phyloP scores from a whole-genome alignment of 2,113 vertebrate genomes.

The Notiomystis cincta region DNA sequence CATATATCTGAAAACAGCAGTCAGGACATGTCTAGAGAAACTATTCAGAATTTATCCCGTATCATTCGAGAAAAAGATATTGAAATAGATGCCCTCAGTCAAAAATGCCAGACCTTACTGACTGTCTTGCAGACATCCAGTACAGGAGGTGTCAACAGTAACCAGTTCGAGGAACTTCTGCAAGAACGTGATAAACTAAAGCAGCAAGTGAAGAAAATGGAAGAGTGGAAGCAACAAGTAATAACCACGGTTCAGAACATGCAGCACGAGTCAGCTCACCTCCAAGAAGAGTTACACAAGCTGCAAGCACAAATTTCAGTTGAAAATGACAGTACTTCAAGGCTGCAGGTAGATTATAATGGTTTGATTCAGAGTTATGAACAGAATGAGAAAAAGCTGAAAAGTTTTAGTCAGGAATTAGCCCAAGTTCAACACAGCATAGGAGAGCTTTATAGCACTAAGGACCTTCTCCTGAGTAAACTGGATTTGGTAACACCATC shows the following conservation, averaged over 20 bases:
- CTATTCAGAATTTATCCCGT: slow-evolving; percentile 94
- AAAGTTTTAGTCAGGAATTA: slow-evolving; percentile 84
- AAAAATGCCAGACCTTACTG: slow-evolving; percentile 94
- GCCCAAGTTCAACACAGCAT: slow-evolving; percentile 90
- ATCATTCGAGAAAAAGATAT: slow-evolving; percentile 98
- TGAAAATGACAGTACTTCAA: slow-evolving; percentile 86
- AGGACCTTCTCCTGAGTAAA: slow-evolving; percentile 86
- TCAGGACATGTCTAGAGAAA: slow-evolving; percentile 96
- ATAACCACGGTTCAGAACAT: slow-evolving; percentile 97
- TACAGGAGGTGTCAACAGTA: slow-evolving; percentile 86
- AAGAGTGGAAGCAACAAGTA: slow-evolving; percentile 98
- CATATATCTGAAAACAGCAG: slow-evolving; percentile 82
- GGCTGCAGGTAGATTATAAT: slow-evolving; percentile 88
- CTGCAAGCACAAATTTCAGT: slow-evolving; percentile 86
- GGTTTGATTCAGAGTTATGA: slow-evolving; percentile 92
- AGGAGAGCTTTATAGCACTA: slow-evolving; percentile 86
- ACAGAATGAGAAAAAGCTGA: slow-evolving; percentile 87
- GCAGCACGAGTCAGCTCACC: slow-evolving; percentile 95
- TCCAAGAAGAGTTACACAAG: slow-evolving; percentile 89
- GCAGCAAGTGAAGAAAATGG: slow-evolving; percentile 98
- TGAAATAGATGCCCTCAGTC: slow-evolving; percentile 93
- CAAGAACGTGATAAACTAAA: slow-evolving; percentile 91
- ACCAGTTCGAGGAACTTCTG: slow-evolving; percentile 94
- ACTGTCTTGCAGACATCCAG: slow-evolving; percentile 85
- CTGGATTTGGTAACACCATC: slow-evolving; percentile 79